Percentiles rank a stretch among this genome's conserved stretches.
Evolutionary conservation across 2,113 vertebrate species (phyloP).

Genomic region (Percopsis transmontana): DNA sequence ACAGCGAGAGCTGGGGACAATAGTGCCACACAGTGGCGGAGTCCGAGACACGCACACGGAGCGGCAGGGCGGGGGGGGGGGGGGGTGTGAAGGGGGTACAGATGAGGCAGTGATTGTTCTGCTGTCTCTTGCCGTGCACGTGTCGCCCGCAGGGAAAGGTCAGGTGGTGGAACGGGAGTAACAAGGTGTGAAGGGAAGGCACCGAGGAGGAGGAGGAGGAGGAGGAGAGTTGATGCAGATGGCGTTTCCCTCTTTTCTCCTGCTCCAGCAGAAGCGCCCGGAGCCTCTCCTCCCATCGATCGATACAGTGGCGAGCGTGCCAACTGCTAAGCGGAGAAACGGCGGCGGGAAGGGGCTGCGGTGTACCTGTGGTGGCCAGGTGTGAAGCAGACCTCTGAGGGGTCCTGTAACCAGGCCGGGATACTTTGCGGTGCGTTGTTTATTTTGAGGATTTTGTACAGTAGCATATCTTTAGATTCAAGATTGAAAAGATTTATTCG

Average conservation of each 20-base stretch:
- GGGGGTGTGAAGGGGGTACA: background rate
- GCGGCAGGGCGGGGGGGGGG: background rate
- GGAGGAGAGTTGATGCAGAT: conserved; percentile 70
- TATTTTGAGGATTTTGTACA: no score
- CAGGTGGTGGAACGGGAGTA: conserved; percentile 57
- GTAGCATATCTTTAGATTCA: background rate
- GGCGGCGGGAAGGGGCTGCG: no score
- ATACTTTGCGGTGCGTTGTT: no score
- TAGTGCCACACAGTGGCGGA: conserved; percentile 40
- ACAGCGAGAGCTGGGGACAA: conserved; percentile 47
- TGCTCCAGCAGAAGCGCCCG: conserved; percentile 42
- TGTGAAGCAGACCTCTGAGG: no score
- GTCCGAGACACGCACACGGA: conserved; percentile 39
- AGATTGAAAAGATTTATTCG: conserved; percentile 6
- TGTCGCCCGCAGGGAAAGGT: conserved; percentile 69
- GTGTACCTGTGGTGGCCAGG: no score
- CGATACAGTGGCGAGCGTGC: conserved; percentile 49
- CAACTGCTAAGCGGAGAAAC: no score
- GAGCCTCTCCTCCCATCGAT: conserved; percentile 40
- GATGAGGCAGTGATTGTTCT: conserved; percentile 52
- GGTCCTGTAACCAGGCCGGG: no score
- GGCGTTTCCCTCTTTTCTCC: conserved; percentile 61
- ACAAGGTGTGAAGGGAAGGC: conserved; percentile 75
- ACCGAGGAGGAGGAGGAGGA: conserved; percentile 51
- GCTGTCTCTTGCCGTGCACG: conserved; percentile 50